Percentiles rank a stretch among this genome's conserved stretches.
Evolutionary conservation across 2,113 vertebrate species (phyloP).

Genomic region (Phylloscopus trochiloides): DNA sequence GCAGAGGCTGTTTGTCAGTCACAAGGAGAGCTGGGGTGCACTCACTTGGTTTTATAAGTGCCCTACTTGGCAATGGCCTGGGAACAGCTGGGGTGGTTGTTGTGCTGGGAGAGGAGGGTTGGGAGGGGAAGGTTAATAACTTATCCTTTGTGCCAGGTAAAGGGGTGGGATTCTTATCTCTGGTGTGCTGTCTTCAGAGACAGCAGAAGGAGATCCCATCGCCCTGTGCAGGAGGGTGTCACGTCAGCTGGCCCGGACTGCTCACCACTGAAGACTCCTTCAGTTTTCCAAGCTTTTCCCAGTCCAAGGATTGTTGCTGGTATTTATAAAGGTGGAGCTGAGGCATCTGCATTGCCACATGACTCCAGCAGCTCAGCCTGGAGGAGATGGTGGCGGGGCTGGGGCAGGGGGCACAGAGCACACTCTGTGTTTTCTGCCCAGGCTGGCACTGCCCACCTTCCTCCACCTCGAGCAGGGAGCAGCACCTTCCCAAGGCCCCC

Average conservation of each 20-base stretch:
- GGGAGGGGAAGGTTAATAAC: not conserved
- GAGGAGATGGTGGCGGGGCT: not conserved
- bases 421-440: not conserved
- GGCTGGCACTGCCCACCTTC: not conserved
- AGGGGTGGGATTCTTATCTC: not conserved
- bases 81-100: not conserved
- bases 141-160: not conserved
- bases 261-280: not conserved
- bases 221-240: accelerated
- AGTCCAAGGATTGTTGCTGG: accelerated
- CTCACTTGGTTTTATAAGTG: not conserved
- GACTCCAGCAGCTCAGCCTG: accelerated
- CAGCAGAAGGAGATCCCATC: not conserved
- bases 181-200: not conserved
- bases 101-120: not conserved
- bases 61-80: not conserved
- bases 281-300: not conserved
- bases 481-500: not conserved
- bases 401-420: not conserved
- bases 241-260: not conserved
- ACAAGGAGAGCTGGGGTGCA: not conserved
- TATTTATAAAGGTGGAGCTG: not conserved
- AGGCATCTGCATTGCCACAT: accelerated
- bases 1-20: not conserved
- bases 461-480: not conserved